A percentile compares a stretch with the other conserved stretches of the same genome.
These are phyloP conservation scores for Drosophila equinoxialis DNA, from an alignment of 1,140 invertebrate species.

Conservation along the genomic window DNA sequence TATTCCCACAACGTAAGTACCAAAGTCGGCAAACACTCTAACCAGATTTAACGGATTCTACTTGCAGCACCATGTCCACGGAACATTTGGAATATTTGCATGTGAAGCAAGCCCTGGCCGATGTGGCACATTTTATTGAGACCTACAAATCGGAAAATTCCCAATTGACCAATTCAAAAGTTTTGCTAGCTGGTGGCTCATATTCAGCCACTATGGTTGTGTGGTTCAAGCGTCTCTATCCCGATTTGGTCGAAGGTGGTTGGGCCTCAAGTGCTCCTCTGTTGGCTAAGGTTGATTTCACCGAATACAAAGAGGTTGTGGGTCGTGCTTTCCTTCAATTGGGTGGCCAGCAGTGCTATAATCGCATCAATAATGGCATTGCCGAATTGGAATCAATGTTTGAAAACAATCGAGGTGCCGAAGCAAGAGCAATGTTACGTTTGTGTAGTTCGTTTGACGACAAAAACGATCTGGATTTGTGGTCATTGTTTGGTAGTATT, in stretches of 20 bases:
- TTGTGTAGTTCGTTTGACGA: conserved; percentile 77
- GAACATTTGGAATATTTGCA: conserved; percentile 87
- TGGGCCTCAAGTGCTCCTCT: conserved; percentile 91
- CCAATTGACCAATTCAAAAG: conserved; percentile 76
- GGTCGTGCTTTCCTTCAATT: conserved; percentile 58
- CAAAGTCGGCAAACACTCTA: conserved; percentile 3
- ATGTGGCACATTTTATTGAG: conserved; percentile 87
- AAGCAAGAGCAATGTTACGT: conserved; percentile 77
- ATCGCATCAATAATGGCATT: conserved; percentile 84
- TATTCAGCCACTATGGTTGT: conserved; percentile 91
- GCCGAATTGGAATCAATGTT: conserved; percentile 83
- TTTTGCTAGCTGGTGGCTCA: conserved; percentile 90
- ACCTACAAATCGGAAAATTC: conserved; percentile 84
- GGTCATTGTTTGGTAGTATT: conserved; percentile 70
- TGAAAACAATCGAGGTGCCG: conserved; percentile 53
- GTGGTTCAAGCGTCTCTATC: conserved; percentile 90
- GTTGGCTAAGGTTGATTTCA: conserved; percentile 70
- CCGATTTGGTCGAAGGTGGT: conserved; percentile 89
- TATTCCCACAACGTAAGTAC: conserved; percentile 85
- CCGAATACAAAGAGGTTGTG: conserved; percentile 65
- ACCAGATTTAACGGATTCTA: background rate
- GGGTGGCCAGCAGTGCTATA: conserved; percentile 82
- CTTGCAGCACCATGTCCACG: conserved; percentile 84
- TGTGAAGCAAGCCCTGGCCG: conserved; percentile 89
- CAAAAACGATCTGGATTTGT: conserved; percentile 72